Evolutionary conservation across 2,113 vertebrate species (phyloP).

Genomic region (Gopherus flavomarginatus): DNA sequence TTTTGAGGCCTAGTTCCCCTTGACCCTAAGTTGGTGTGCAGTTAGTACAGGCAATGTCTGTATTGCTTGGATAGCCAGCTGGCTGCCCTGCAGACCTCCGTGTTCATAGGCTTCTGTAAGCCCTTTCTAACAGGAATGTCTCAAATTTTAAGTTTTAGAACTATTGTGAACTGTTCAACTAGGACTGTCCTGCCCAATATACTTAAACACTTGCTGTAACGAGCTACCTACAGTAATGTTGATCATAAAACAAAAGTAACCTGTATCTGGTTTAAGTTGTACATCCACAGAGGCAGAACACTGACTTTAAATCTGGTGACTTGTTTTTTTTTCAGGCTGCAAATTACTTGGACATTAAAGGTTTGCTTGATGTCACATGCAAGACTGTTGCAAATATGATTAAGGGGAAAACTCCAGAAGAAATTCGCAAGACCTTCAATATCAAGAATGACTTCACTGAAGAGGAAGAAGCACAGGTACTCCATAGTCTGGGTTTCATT

Average conservation of each 20-base stretch:
- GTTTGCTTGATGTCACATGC: slow-evolving; percentile 98
- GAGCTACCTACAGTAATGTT: background rate
- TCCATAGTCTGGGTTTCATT: background rate
- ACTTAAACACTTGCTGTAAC: background rate
- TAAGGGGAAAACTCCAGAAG: slow-evolving; percentile 99
- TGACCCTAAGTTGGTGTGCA: background rate
- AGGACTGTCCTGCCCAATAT: background rate
- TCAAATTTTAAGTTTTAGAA: background rate
- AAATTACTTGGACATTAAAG: slow-evolving; percentile 99
- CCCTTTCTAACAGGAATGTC: background rate
- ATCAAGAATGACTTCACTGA: slow-evolving; percentile 99
- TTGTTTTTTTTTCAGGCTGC: slow-evolving; percentile 85
- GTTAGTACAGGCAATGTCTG: background rate
- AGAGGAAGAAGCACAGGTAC: slow-evolving; percentile 98
- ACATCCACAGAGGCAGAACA: background rate
- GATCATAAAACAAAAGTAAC: background rate
- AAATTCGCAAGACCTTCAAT: slow-evolving; percentile 99
- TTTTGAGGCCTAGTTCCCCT: background rate
- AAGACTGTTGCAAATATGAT: slow-evolving; percentile 99
- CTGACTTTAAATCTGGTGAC: slow-evolving; percentile 13
- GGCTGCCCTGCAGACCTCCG: fast-evolving
- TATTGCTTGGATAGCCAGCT: background rate
- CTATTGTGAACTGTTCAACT: background rate
- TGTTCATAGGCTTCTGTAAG: background rate
- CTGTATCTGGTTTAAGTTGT: background rate